phyloP scores from a whole-genome alignment of 2,113 vertebrate species.

The Mus pahari region DNA sequence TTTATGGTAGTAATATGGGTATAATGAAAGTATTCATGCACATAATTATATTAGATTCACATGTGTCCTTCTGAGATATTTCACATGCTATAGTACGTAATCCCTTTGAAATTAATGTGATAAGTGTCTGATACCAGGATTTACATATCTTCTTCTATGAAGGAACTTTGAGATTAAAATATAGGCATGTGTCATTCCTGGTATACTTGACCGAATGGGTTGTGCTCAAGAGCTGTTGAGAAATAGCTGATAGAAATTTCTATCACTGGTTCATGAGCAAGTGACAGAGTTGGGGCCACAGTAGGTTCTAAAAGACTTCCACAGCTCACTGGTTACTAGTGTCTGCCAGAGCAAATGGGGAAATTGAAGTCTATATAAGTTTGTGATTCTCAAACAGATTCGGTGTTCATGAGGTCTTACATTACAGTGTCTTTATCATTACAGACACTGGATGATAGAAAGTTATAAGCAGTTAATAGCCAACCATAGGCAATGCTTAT shows the following conservation, averaged over 20 bases:
- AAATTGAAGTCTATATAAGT: neutral
- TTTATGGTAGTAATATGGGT: neutral
- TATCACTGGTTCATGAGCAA: neutral
- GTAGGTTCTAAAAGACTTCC: neutral
- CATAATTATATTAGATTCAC: neutral
- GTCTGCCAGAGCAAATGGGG: neutral
- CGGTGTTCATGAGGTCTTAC: neutral
- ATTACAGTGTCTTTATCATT: neutral
- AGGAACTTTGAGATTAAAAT: neutral
- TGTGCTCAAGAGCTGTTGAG: neutral
- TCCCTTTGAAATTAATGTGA: neutral
- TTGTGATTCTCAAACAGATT: neutral
- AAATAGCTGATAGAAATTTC: neutral
- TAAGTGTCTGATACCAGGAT: neutral
- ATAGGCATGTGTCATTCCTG: neutral
- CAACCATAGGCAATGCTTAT: neutral
- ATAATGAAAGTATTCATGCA: neutral
- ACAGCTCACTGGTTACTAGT: constrained; percentile 1
- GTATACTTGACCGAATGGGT: neutral
- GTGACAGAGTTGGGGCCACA: neutral
- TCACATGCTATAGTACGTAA: neutral
- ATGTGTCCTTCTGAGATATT: neutral
- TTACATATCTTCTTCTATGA: constrained; percentile 13
- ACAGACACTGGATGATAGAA: constrained; percentile 23
- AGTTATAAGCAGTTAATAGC: neutral